phyloP scores from a whole-genome alignment of 2,797 vertebrate species.

The Saxicola maurus region DNA sequence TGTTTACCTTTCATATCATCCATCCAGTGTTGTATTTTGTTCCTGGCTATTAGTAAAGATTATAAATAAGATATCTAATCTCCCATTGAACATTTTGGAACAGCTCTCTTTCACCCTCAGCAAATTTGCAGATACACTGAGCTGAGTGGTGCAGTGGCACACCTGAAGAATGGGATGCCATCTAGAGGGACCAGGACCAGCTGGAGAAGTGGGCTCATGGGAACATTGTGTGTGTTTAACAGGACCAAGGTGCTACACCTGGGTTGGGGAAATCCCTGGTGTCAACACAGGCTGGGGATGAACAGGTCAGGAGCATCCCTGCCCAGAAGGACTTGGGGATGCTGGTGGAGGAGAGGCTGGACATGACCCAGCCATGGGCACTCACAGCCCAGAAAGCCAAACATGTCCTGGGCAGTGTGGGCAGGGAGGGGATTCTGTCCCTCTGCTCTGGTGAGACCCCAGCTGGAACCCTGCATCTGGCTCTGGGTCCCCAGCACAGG shows the following conservation, averaged over 20 bases:
- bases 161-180: neutral
- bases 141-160: neutral
- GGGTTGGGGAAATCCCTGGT: neutral
- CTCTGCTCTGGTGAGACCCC: neutral
- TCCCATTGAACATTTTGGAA: neutral
- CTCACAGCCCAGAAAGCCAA: neutral
- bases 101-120: neutral
- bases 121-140: neutral
- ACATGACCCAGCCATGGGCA: neutral
- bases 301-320: neutral
- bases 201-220: fast-evolving
- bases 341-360: neutral
- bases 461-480: fast-evolving
- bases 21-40: neutral
- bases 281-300: neutral
- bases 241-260: neutral
- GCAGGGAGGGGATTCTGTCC: neutral
- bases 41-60: neutral
- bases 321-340: fast-evolving
- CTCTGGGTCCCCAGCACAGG: neutral
- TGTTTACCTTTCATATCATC: neutral
- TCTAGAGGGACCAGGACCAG: neutral
- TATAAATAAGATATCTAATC: neutral
- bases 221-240: neutral
- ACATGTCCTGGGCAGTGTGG: fast-evolving